phyloP scores from a whole-genome alignment of 2,797 vertebrate species.

The Rhadinocentrus ornatus region DNA sequence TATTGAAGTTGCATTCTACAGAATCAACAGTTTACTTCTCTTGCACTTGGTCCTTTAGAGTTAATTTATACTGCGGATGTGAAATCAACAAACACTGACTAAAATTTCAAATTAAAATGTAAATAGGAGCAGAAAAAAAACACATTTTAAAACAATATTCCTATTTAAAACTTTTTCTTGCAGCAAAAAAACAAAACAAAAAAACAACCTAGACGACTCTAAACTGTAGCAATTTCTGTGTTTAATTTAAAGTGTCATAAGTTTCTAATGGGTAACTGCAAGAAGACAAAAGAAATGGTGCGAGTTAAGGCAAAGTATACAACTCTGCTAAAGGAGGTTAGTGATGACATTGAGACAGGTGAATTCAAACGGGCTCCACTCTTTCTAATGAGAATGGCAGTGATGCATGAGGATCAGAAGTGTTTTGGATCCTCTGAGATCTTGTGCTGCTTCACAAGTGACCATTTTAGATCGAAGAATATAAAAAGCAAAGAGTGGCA shows the following conservation, averaged over 20 bases:
- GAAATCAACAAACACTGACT: conserved; percentile 25
- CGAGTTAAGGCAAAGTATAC: conserved; percentile 71
- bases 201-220: neutral
- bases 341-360: conserved; percentile 5
- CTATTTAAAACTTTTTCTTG: conserved; percentile 42
- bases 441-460: conserved; percentile 22
- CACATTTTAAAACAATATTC: conserved; percentile 4
- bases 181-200: conserved; percentile 36
- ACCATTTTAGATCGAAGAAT: conserved; percentile 18
- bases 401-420: conserved; percentile 27
- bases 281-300: conserved; percentile 37
- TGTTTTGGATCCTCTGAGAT: conserved; percentile 16
- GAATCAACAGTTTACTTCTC: conserved; percentile 36
- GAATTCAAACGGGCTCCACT: conserved; percentile 20
- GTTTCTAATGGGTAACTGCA: conserved; percentile 14
- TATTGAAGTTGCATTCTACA: conserved; percentile 33
- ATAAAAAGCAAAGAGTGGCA: conserved; percentile 32
- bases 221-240: conserved; percentile 32
- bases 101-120: conserved; percentile 37
- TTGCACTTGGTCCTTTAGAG: conserved; percentile 67
- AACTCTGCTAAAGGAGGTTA: conserved; percentile 52
- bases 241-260: conserved; percentile 35
- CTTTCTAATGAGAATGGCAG: conserved; percentile 36
- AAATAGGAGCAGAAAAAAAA: conserved; percentile 17
- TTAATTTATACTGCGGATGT: conserved; percentile 29